phyloP scores from a whole-genome alignment of 1,140 invertebrate genomes.

The Hycleus cichorii region DNA sequence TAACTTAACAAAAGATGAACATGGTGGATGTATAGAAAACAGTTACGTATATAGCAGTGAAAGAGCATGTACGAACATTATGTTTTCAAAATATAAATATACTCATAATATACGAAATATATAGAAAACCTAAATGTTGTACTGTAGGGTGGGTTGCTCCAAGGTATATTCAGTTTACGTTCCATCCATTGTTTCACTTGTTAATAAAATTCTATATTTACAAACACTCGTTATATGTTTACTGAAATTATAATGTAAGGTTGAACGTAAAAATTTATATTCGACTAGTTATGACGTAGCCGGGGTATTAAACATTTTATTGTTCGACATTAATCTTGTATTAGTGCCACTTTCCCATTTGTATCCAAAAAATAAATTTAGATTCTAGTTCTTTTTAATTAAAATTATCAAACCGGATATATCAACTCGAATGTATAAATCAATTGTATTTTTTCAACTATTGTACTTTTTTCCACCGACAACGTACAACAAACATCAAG shows the following conservation, averaged over 20 bases:
- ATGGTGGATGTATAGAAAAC: constrained; percentile 4
- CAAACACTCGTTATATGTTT: constrained; percentile 9
- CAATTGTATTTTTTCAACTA: too few species aligned
- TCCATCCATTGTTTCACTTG: constrained; percentile 4
- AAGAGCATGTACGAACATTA: constrained; percentile 1
- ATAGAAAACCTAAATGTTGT: neutral
- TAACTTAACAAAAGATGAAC: constrained; percentile 12
- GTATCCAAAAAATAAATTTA: constrained; percentile 2
- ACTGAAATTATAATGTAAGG: constrained; percentile 11
- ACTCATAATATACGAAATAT: too few species aligned
- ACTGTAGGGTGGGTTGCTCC: neutral
- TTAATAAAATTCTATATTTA: constrained; percentile 13
- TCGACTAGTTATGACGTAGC: constrained; percentile 8
- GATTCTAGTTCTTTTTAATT: constrained; percentile 2
- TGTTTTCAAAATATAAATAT: constrained; percentile 7
- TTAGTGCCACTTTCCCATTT: constrained; percentile 9
- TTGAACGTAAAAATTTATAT: constrained; percentile 10
- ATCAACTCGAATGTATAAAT: neutral
- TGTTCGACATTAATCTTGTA: constrained; percentile 5
- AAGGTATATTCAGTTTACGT: constrained; percentile 2
- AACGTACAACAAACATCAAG: too few species aligned
- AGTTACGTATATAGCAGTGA: constrained; percentile 5
- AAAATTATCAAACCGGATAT: neutral
- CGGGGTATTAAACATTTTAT: constrained; percentile 10
- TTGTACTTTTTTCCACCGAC: too few species aligned